Evolutionary conservation across 2,113 vertebrate species (phyloP).

Genomic region (Cyphomyrus discorhynchus): DNA sequence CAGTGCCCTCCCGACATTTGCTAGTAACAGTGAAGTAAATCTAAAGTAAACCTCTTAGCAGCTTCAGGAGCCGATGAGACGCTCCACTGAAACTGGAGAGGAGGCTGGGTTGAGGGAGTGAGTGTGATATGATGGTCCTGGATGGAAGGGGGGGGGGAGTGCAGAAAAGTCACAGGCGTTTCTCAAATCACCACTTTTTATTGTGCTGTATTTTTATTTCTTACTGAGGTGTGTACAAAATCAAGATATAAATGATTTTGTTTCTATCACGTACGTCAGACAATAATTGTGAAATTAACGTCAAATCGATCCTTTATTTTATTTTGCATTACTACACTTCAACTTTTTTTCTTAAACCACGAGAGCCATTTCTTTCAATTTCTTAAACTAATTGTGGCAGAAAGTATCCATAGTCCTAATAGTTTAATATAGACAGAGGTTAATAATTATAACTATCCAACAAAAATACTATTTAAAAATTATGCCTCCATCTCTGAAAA

Average conservation of each 20-base stretch:
- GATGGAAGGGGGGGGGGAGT: conserved; percentile 4
- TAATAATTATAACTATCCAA: background rate
- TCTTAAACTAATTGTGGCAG: background rate
- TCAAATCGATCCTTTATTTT: background rate
- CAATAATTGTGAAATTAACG: background rate
- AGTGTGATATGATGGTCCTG: background rate
- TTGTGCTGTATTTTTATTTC: background rate
- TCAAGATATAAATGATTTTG: background rate
- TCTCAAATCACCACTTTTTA: background rate
- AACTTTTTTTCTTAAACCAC: background rate
- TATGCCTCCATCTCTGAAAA: background rate
- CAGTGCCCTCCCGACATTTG: background rate
- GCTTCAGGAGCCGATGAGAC: conserved; percentile 18
- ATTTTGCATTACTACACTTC: background rate
- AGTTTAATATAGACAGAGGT: background rate
- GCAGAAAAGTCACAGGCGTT: background rate
- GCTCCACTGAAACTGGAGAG: conserved; percentile 15
- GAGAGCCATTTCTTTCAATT: background rate
- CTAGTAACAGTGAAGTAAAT: conserved; percentile 37
- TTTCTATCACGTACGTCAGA: background rate
- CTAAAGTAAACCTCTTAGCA: conserved; percentile 52
- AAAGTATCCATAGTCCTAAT: background rate
- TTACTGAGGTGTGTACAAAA: background rate
- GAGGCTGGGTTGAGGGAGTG: conserved; percentile 13
- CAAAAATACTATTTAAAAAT: background rate